These are phyloP conservation scores for Pinna nobilis DNA, from an alignment of 1,140 invertebrate species.

Conservation along the genomic window DNA sequence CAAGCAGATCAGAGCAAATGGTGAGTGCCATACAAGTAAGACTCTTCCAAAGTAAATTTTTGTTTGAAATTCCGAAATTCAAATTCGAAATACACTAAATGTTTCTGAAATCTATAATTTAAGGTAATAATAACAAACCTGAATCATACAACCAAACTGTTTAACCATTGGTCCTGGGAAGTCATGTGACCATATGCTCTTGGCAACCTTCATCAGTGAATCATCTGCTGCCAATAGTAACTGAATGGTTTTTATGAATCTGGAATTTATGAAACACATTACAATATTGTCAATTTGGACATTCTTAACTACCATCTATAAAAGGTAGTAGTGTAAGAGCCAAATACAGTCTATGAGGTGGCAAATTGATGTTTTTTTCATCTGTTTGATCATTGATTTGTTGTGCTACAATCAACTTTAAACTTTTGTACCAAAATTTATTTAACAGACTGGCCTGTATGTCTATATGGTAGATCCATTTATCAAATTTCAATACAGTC, in stretches of 20 bases:
- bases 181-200: constrained; percentile 83
- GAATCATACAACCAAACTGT: constrained; percentile 84
- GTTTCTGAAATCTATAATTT: background rate
- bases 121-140: constrained; percentile 47
- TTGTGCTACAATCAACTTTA: too few relatives aligned
- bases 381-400: too few relatives aligned
- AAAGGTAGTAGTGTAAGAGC: too few relatives aligned
- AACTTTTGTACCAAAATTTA: too few relatives aligned
- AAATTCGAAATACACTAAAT: too few relatives aligned
- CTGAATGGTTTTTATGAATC: constrained; percentile 75
- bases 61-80: too few relatives aligned
- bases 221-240: constrained; percentile 82
- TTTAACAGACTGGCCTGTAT: too few relatives aligned
- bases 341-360: background rate
- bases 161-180: constrained; percentile 83
- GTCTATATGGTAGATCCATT: too few relatives aligned
- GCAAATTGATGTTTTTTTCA: background rate
- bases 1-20: too few relatives aligned
- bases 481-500: too few relatives aligned
- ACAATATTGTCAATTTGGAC: background rate
- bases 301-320: background rate
- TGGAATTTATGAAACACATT: constrained; percentile 54
- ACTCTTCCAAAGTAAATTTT: too few relatives aligned
- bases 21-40: too few relatives aligned
- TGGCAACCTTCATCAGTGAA: constrained; percentile 86